These are phyloP conservation scores for Eupelmus urozonus DNA, from an alignment of 2,888 invertebrate species.

Conservation along the genomic window DNA sequence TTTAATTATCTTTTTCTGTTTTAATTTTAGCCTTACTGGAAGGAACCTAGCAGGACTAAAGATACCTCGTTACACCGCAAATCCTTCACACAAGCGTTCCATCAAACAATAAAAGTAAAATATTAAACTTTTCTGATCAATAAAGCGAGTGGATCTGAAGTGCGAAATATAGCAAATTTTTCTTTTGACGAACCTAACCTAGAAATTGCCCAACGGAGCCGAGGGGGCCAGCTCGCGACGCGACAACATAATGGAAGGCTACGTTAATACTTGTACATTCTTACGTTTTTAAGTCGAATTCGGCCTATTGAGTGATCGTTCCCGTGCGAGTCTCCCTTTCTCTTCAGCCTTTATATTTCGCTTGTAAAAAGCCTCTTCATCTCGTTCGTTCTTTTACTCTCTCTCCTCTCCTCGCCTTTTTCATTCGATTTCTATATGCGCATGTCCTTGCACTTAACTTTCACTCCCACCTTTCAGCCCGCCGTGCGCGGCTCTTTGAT, in stretches of 20 bases:
- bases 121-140: too few relatives aligned
- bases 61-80: too few relatives aligned
- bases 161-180: too few relatives aligned
- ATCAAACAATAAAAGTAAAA: background rate
- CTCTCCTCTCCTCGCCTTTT: slow-evolving; percentile 29
- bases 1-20: too few relatives aligned
- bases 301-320: background rate
- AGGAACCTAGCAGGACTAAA: too few relatives aligned
- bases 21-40: too few relatives aligned
- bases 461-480: slow-evolving; percentile 44
- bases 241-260: too few relatives aligned
- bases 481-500: slow-evolving; percentile 23
- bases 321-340: slow-evolving; percentile 57
- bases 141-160: too few relatives aligned
- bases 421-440: slow-evolving; percentile 44
- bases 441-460: slow-evolving; percentile 58
- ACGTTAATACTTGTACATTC: background rate
- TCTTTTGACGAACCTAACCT: too few relatives aligned
- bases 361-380: slow-evolving; percentile 31
- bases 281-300: background rate
- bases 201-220: too few relatives aligned
- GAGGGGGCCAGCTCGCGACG: too few relatives aligned
- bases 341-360: slow-evolving; percentile 21
- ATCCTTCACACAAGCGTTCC: background rate
- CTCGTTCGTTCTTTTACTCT: slow-evolving; percentile 39